phyloP scores from a whole-genome alignment of 2,888 invertebrate species.

The Cerceris rybyensis region DNA sequence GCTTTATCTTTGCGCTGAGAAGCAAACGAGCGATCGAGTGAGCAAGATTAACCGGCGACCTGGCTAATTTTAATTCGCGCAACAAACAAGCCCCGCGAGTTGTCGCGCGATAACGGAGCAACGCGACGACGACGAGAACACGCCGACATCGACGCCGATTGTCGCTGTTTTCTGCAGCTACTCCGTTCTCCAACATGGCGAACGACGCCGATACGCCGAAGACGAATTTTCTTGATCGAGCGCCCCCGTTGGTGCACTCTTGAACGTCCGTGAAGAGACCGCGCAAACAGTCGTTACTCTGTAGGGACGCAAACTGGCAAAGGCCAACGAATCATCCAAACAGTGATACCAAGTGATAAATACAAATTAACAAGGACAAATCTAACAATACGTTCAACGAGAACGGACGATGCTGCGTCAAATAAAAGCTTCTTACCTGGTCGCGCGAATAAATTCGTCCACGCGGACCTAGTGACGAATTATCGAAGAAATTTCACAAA shows the following conservation, averaged over 20 bases:
- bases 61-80: constrained; percentile 66
- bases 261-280: background rate
- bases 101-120: constrained; percentile 53
- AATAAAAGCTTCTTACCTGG: background rate
- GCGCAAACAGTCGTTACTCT: too few relatives aligned
- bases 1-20: constrained; percentile 43
- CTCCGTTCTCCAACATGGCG: constrained; percentile 50
- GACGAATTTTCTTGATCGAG: background rate
- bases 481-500: constrained; percentile 6
- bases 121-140: constrained; percentile 3
- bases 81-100: constrained; percentile 58
- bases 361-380: background rate
- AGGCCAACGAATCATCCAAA: too few relatives aligned
- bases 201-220: constrained; percentile 34
- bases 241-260: background rate
- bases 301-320: background rate
- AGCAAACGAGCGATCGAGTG: constrained; percentile 43
- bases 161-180: constrained; percentile 14
- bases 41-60: constrained; percentile 58
- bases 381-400: background rate
- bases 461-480: background rate
- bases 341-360: too few relatives aligned
- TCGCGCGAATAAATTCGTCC: background rate
- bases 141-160: constrained; percentile 11
- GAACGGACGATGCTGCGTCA: background rate